Evolutionary conservation across 2,888 invertebrate species (phyloP).

Genomic region (Watsonalla cultraria): DNA sequence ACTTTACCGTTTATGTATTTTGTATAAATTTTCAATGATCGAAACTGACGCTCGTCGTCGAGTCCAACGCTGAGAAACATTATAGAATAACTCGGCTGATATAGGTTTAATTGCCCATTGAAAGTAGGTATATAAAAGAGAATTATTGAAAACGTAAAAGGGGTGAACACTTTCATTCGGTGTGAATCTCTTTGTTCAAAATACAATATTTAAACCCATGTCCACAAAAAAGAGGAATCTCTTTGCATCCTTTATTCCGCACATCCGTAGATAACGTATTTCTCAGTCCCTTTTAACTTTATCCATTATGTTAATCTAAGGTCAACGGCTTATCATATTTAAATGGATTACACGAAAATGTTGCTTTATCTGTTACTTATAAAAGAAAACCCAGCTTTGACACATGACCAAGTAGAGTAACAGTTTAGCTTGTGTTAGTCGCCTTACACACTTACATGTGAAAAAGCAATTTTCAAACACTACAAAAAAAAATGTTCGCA

Average conservation of each 20-base stretch:
- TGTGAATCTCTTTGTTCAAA: slow-evolving; percentile 48
- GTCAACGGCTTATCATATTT: slow-evolving; percentile 56
- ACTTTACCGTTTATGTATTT: too few relatives aligned
- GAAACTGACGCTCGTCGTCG: too few relatives aligned
- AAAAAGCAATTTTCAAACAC: too few relatives aligned
- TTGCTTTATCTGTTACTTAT: slow-evolving; percentile 40
- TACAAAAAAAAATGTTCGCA: too few relatives aligned
- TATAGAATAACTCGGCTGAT: slow-evolving; percentile 1
- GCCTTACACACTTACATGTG: too few relatives aligned
- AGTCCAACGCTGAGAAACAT: too few relatives aligned
- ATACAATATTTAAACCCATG: slow-evolving; percentile 57
- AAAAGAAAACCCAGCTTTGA: slow-evolving; percentile 32
- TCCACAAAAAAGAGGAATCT: slow-evolving; percentile 51
- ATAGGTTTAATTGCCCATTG: too few relatives aligned
- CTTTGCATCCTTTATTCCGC: slow-evolving; percentile 51
- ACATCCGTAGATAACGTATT: slow-evolving; percentile 54
- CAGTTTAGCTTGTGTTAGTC: too few relatives aligned
- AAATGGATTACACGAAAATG: slow-evolving; percentile 53
- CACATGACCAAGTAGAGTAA: slow-evolving; percentile 21
- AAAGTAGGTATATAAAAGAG: slow-evolving; percentile 1
- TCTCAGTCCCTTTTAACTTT: slow-evolving; percentile 60
- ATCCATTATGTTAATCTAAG: slow-evolving; percentile 65
- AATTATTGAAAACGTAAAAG: slow-evolving; percentile 16
- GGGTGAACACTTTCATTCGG: slow-evolving; percentile 28
- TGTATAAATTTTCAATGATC: too few relatives aligned